phyloP scores from a whole-genome alignment of 2,888 invertebrate genomes.

The Nomada ruficornis region DNA sequence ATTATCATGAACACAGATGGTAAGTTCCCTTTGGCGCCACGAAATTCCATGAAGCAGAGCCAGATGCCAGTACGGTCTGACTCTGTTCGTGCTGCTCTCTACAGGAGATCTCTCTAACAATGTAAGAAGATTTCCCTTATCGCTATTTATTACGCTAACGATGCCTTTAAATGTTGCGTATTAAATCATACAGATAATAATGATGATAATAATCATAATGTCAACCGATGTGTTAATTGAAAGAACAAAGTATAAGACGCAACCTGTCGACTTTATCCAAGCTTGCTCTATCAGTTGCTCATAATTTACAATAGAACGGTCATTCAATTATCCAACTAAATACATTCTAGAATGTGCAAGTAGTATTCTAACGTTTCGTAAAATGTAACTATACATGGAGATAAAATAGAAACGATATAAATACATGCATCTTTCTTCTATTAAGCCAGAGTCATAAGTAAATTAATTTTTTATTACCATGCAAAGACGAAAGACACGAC shows the following conservation, averaged over 20 bases:
- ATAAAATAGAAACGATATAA: too few species aligned
- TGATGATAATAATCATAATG: not conserved
- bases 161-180: slow-evolving; percentile 8
- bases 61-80: slow-evolving; percentile 74
- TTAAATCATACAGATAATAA: slow-evolving; percentile 33
- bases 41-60: slow-evolving; percentile 66
- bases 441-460: too few species aligned
- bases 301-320: not conserved
- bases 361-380: too few species aligned
- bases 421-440: too few species aligned
- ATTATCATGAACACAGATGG: slow-evolving; percentile 31
- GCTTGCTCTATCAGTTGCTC: not conserved
- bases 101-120: slow-evolving; percentile 58
- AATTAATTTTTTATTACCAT: too few species aligned
- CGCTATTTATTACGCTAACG: slow-evolving; percentile 27
- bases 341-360: too few species aligned
- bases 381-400: too few species aligned
- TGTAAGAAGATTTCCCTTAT: slow-evolving; percentile 39
- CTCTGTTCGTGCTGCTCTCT: slow-evolving; percentile 73
- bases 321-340: not conserved
- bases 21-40: slow-evolving; percentile 48
- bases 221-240: not conserved
- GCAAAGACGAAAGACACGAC: too few species aligned
- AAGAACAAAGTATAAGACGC: not conserved
- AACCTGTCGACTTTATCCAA: not conserved